phyloP scores from a whole-genome alignment of 2,888 invertebrate species.

The Ochropacha duplaris region DNA sequence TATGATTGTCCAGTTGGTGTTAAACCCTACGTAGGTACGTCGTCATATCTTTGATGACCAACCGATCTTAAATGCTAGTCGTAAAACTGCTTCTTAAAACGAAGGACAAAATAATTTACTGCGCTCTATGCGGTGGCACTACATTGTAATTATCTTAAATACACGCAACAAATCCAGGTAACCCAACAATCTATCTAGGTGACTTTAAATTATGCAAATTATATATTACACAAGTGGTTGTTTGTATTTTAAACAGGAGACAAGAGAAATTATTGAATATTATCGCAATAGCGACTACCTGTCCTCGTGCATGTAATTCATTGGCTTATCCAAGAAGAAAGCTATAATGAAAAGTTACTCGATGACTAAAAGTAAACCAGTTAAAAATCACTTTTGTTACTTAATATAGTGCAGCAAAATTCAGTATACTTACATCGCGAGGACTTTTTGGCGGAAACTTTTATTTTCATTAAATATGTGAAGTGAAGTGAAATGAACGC shows the following conservation, averaged over 20 bases:
- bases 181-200: constrained; percentile 2
- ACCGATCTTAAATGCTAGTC: not conserved
- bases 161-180: not conserved
- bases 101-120: constrained; percentile 1
- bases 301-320: not conserved
- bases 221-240: constrained; percentile 1
- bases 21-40: not conserved
- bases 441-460: too few species aligned
- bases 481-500: too few species aligned
- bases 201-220: constrained; percentile 1
- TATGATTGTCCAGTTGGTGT: not conserved
- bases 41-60: not conserved
- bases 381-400: not conserved
- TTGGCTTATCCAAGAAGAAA: not conserved
- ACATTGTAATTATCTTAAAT: constrained; percentile 2
- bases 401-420: too few species aligned
- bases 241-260: not conserved
- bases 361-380: constrained; percentile 3
- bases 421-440: too few species aligned
- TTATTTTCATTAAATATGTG: too few species aligned
- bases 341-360: not conserved
- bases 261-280: not conserved
- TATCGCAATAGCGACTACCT: not conserved
- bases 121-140: not conserved
- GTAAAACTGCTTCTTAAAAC: not conserved